Conservation (phyloP, 2,113 vertebrate genomes). For the Tychaedon coryphoeus region DNA sequence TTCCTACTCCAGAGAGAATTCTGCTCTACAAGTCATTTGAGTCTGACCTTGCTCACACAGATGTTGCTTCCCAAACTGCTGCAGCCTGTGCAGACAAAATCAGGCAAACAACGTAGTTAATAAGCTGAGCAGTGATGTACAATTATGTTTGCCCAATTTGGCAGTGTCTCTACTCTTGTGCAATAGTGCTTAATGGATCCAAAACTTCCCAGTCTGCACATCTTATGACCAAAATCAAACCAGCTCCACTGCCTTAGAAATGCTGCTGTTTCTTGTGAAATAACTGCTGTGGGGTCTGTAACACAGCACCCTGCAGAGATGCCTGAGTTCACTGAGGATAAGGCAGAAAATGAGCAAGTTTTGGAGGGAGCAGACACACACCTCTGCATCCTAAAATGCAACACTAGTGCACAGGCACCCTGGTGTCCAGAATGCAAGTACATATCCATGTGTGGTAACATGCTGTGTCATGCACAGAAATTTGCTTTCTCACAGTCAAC, state of each 20-base stretch:
- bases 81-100: constrained; percentile 40
- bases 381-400: background rate
- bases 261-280: background rate
- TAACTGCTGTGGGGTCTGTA: fast-evolving
- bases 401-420: background rate
- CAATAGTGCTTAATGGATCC: background rate
- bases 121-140: background rate
- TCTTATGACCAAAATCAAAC: background rate
- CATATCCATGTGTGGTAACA: background rate
- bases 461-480: background rate
- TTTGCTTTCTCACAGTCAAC: background rate
- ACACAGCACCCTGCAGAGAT: background rate
- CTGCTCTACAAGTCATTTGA: background rate
- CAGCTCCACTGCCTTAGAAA: background rate
- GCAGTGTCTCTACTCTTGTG: constrained; percentile 42
- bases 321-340: background rate
- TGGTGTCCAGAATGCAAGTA: background rate
- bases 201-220: background rate
- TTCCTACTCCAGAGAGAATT: background rate
- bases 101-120: background rate
- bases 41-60: background rate
- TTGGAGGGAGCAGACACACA: background rate
- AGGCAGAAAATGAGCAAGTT: background rate
- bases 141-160: constrained; percentile 39
- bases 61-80: background rate